Base-by-base conservation (phyloP, 2,113 vertebrate species). In the Ailuropoda melanoleuca region DNA sequence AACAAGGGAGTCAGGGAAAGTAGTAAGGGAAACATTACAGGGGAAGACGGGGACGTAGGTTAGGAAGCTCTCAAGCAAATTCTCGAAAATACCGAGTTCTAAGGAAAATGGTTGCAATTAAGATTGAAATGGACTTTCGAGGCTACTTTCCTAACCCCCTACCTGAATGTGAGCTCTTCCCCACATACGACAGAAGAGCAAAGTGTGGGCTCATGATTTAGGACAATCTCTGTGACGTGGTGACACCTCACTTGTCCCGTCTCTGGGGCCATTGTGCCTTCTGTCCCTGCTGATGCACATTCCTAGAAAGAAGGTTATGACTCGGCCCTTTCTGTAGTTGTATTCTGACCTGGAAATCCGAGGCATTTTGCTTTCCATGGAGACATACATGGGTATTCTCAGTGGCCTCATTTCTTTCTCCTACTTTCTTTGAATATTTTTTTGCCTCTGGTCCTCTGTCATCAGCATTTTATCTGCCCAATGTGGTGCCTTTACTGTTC, bases 391-490 rank as follows among this genome's bases (percentile, higher is more conserved):
- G 48, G 93, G 93, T 75, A 88, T 90, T 55, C 37, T 77, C 31
- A 13, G 15, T 64, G 43, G 3, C 74, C 34, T 75, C 64, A 72
- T 97, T 95, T 97, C 64, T 96, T 74, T 89, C 78, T 53, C n/a
- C 88, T 29, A 21, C 48, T 96, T 48, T 86, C 84, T 82, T 97
- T 91, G 56, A 68, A 90, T 83, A 89, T 92, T 39, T 55, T 97
- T 87, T 93, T 70, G 91, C 86, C 80, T 87, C 82, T 56, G 29
- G 55, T 66, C 74, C 78, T 91, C 85, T 7, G 13, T 90, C 43
- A 90, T 90, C 78, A 88, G 84, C 53, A 91, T 88, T 95, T 96
- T 89, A 89, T 95, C 74, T 46, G n/a, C 29, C 90, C 92, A 72
- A 48, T 17, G 12, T 18, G 48, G 89, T 82, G 15, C 58, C 80